Percentiles rank a stretch among this genome's conserved stretches.
phyloP scores from a whole-genome alignment of 2,888 invertebrate species.

The Junonia oenone region DNA sequence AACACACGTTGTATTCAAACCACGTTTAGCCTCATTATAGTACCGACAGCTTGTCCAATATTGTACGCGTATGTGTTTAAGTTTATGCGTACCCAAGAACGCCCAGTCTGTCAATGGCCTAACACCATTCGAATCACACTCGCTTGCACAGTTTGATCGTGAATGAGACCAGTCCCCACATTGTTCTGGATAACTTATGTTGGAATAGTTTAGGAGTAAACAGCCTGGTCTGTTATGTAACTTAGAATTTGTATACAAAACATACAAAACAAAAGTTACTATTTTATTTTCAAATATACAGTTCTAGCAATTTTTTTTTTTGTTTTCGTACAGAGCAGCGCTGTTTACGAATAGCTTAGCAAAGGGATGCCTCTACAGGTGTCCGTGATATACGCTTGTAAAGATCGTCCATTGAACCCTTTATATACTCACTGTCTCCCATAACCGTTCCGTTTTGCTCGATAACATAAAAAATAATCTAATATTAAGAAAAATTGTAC shows the following conservation, averaged over 20 bases:
- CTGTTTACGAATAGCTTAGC: conserved; percentile 54
- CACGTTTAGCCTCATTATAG: too few species aligned
- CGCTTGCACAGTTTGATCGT: conserved; percentile 25
- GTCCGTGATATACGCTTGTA: conserved; percentile 76
- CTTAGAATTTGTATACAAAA: conserved; percentile 8
- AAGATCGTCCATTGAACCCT: conserved; percentile 64
- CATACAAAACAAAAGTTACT: background rate
- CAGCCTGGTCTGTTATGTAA: conserved; percentile 34
- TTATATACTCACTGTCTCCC: conserved; percentile 29
- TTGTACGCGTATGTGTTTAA: too few species aligned
- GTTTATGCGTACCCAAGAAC: too few species aligned
- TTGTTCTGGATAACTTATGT: conserved; percentile 79
- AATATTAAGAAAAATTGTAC: conserved; percentile 29
- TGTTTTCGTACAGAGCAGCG: conserved; percentile 31
- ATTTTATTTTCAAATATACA: background rate
- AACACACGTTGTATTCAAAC: too few species aligned
- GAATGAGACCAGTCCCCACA: conserved; percentile 38
- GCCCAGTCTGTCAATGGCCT: conserved; percentile 7
- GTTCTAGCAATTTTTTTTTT: background rate
- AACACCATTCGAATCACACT: conserved; percentile 17
- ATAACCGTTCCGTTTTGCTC: conserved; percentile 30
- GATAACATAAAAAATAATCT: conserved; percentile 26
- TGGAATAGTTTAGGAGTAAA: conserved; percentile 60
- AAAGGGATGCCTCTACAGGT: conserved; percentile 51
- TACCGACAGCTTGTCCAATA: too few species aligned